phyloP scores from a whole-genome alignment of 2,113 vertebrate genomes.

The Sander vitreus region DNA sequence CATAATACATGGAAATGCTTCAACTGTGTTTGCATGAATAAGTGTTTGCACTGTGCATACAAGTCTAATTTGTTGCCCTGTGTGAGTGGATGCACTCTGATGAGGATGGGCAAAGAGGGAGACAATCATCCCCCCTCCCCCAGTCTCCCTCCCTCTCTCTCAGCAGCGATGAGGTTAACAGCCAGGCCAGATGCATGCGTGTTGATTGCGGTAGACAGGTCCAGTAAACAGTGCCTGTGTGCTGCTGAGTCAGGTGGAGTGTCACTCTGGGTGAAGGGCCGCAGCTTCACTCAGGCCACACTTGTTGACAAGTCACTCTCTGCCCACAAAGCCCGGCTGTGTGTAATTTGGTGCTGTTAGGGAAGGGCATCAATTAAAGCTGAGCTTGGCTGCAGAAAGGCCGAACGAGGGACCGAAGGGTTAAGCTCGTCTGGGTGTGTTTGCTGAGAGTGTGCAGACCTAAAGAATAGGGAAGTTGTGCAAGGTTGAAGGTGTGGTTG shows the following conservation, averaged over 20 bases:
- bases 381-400: constrained; percentile 27
- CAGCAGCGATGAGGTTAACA: constrained; percentile 51
- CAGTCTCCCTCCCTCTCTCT: not conserved
- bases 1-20: constrained; percentile 26
- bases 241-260: constrained; percentile 78
- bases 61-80: constrained; percentile 20
- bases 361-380: constrained; percentile 69
- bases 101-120: constrained; percentile 47
- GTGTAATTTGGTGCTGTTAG: constrained; percentile 69
- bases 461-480: constrained; percentile 78
- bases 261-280: constrained; percentile 72
- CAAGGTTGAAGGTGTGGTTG: constrained; percentile 77
- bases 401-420: constrained; percentile 20
- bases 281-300: constrained; percentile 65
- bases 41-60: constrained; percentile 7
- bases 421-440: constrained; percentile 60
- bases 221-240: constrained; percentile 68
- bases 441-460: constrained; percentile 27
- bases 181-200: constrained; percentile 53
- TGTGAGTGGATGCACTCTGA: constrained; percentile 27
- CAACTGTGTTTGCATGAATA: not conserved
- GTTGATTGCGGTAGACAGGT: constrained; percentile 78
- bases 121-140: not conserved
- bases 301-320: constrained; percentile 74
- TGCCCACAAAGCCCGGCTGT: constrained; percentile 58